Percentiles rank a stretch among this genome's conserved stretches.
These are phyloP conservation scores for Metopia argyrocephala DNA, from an alignment of 2,888 invertebrate genomes.

Conservation along the genomic window DNA sequence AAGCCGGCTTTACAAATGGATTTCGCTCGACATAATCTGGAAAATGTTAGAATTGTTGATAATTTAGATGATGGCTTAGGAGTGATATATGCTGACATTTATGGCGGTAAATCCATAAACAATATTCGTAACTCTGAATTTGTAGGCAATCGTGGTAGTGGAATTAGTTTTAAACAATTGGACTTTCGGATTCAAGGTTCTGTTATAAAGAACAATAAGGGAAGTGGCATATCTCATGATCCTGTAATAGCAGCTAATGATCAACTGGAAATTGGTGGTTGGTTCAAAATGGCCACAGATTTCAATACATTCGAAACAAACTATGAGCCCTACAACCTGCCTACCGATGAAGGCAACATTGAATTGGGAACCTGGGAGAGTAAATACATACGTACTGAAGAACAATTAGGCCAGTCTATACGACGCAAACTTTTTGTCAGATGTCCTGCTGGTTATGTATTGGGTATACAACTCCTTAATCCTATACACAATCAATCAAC, in stretches of 20 bases:
- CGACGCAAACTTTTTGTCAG: conserved; percentile 82
- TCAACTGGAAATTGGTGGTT: conserved; percentile 94
- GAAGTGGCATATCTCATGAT: conserved; percentile 95
- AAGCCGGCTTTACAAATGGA: conserved; percentile 94
- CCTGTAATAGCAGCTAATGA: conserved; percentile 90
- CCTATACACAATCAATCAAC: conserved; percentile 93
- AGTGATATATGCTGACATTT: conserved; percentile 95
- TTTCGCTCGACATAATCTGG: conserved; percentile 89
- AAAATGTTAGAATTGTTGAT: conserved; percentile 88
- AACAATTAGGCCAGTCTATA: conserved; percentile 81
- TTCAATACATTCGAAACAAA: conserved; percentile 84
- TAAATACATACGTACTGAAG: conserved; percentile 89
- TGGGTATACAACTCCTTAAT: conserved; percentile 93
- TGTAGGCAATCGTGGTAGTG: conserved; percentile 90
- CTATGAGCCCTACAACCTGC: conserved; percentile 87
- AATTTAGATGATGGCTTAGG: conserved; percentile 96
- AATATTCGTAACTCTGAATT: conserved; percentile 91
- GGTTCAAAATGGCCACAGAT: conserved; percentile 88
- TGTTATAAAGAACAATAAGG: conserved; percentile 88
- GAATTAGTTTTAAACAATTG: conserved; percentile 92
- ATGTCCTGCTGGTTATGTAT: conserved; percentile 89
- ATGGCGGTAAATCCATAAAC: conserved; percentile 89
- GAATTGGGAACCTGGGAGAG: conserved; percentile 86
- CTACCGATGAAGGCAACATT: conserved; percentile 81
- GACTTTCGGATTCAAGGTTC: conserved; percentile 89